Evolutionary conservation across 2,797 vertebrate genomes (phyloP).

Genomic region (Gymnoscopelus braueri): DNA sequence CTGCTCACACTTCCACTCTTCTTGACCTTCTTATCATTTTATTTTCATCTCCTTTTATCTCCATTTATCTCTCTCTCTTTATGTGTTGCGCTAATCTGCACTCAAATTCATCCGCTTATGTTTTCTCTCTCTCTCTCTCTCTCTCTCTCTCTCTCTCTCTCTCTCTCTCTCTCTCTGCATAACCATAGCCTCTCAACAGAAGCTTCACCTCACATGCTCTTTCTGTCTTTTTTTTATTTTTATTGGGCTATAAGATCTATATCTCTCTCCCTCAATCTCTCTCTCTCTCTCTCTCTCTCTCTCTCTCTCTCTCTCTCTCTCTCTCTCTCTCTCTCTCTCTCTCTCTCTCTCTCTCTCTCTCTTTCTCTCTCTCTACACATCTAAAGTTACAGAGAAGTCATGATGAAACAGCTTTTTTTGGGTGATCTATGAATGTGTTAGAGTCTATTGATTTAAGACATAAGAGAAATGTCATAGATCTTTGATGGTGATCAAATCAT

Average conservation of each 20-base stretch:
- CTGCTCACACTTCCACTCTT: constrained; percentile 13
- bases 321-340: constrained; percentile 43
- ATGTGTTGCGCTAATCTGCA: constrained; percentile 33
- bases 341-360: constrained; percentile 31
- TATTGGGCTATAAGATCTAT: neutral
- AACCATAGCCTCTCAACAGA: constrained; percentile 33
- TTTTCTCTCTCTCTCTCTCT: constrained; percentile 12
- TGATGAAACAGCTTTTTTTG: constrained; percentile 42
- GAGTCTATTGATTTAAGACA: constrained; percentile 70
- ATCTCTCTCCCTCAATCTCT: constrained; percentile 33
- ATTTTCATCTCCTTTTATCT: constrained; percentile 2
- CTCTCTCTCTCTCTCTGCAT: constrained; percentile 16
- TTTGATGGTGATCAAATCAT: constrained; percentile 70
- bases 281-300: constrained; percentile 40
- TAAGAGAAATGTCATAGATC: constrained; percentile 67
- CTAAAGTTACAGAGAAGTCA: constrained; percentile 43
- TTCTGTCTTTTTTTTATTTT: constrained; percentile 9
- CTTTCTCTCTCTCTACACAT: constrained; percentile 30
- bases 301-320: constrained; percentile 7
- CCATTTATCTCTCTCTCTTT: neutral
- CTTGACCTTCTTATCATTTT: neutral
- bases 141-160: constrained; percentile 10
- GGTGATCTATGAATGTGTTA: constrained; percentile 60
- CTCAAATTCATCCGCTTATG: constrained; percentile 37
- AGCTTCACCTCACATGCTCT: constrained; percentile 6